phyloP scores from a whole-genome alignment of 2,113 vertebrate species.

The Sorex fumeus region DNA sequence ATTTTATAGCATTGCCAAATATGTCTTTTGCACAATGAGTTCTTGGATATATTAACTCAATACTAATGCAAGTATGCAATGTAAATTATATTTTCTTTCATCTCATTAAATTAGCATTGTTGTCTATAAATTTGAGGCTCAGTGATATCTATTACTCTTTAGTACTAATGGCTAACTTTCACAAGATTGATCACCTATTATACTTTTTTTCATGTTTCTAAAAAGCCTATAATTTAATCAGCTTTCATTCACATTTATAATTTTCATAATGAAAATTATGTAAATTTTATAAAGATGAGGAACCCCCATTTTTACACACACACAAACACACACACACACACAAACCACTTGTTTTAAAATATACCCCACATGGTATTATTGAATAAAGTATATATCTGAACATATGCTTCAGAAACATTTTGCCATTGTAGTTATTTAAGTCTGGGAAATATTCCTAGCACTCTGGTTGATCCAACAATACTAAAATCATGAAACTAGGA shows the following conservation, averaged over 20 bases:
- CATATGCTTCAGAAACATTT: conserved; percentile 62
- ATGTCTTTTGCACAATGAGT: conserved; percentile 15
- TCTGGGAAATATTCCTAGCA: not conserved
- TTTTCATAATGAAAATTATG: not conserved
- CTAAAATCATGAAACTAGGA: not conserved
- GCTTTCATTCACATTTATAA: conserved; percentile 29
- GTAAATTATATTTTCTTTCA: conserved; percentile 23
- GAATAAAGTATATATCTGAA: conserved; percentile 47
- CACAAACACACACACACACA: not conserved
- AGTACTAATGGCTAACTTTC: not conserved
- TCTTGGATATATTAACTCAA: conserved; percentile 25
- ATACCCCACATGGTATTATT: not conserved
- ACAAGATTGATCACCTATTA: not conserved
- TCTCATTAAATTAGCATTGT: not conserved
- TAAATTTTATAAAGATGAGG: not conserved
- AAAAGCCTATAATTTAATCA: conserved; percentile 25
- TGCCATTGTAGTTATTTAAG: conserved; percentile 46
- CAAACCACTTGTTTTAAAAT: conserved; percentile 32
- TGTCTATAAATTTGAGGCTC: conserved; percentile 31
- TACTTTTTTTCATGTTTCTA: not conserved
- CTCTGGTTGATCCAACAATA: conserved; percentile 32
- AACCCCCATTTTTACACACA: not conserved
- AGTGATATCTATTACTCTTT: not conserved
- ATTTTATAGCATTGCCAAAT: conserved; percentile 55
- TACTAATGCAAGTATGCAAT: conserved; percentile 47